Percentiles rank a stretch among this genome's conserved stretches.
phyloP scores from a whole-genome alignment of 2,888 invertebrate genomes.

The Parnassius mnemosyne region DNA sequence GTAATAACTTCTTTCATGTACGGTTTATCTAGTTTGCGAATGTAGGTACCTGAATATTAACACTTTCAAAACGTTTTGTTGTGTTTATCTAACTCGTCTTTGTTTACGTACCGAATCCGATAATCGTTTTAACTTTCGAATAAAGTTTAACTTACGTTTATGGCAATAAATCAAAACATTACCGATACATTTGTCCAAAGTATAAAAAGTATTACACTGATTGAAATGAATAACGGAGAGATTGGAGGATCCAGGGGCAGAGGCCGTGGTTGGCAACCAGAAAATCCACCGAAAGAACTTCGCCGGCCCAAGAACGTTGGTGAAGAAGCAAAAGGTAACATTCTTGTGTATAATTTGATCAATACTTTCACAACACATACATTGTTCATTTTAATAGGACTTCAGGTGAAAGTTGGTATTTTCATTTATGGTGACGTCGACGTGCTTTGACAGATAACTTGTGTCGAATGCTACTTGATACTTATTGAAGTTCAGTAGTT shows the following conservation, averaged over 20 bases:
- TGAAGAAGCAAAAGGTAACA: constrained; percentile 66
- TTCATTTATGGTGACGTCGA: constrained; percentile 73
- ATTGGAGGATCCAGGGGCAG: constrained; percentile 73
- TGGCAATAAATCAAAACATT: constrained; percentile 56
- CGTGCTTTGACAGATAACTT: constrained; percentile 55
- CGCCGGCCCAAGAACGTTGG: constrained; percentile 62
- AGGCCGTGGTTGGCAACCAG: constrained; percentile 76
- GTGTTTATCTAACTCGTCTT: constrained; percentile 72
- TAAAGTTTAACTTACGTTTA: constrained; percentile 46
- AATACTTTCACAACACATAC: constrained; percentile 50
- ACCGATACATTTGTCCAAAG: constrained; percentile 39
- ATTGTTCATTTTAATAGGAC: constrained; percentile 39
- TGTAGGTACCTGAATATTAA: too few species aligned
- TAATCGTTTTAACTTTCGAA: constrained; percentile 34
- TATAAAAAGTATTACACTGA: constrained; percentile 37
- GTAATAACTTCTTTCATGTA: too few species aligned
- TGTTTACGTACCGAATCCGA: constrained; percentile 76
- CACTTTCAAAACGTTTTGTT: constrained; percentile 47
- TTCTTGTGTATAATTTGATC: constrained; percentile 25
- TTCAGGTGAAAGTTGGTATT: constrained; percentile 74
- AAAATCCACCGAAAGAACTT: constrained; percentile 71
- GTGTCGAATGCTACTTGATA: constrained; percentile 20
- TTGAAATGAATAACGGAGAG: constrained; percentile 78
- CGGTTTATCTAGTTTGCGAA: too few species aligned
- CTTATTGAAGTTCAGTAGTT: too few species aligned